Evolutionary conservation across 2,113 vertebrate genomes (phyloP), one percentile per base, ranked within the genome.

Genomic region (Pachyramphus minor): DNA sequence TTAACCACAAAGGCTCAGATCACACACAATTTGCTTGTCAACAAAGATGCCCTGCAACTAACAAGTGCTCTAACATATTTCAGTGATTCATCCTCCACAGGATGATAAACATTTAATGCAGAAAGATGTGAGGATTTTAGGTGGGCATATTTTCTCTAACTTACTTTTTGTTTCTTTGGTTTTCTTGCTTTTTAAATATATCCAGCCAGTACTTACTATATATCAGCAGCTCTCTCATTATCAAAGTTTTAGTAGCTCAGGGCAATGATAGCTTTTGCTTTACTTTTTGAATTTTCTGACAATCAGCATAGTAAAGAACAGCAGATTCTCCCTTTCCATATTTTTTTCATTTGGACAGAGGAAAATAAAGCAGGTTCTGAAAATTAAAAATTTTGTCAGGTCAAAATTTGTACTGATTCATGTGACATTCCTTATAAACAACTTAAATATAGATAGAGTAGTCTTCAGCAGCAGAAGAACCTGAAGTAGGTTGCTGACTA

Each of bases 21-120:
- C 60, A 30, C 33, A 76, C 5, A 11, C 63, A 96, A 60, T 90
- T 95, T 95, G 31, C 80, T 89, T 95, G 91, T 94, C 87, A 97
- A 56, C 59, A 91, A 90, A 53, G 31, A 84, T 67, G 60, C 53
- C 60, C 60, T 94, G 63, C 85, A 95, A 76, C 74, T 89, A 91
- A 72, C 62, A 91, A 87, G n/a, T 55, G 63, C n/a, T 92, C n/a
- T 55, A 74, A 63, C 53, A 60, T 93, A 84, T 93, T 94, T 95
- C 37, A 23, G 13, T 35, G 49, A 84, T 81, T 93, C 79, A 79
- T 88, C 33, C 30, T 16, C 89, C 42, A 76, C 31, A 67, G 62
- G 42, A 45, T 31, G 73, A 84, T 73, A 91, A 94, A 85, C 28
- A 58, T 91, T 69, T 72, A 69, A 80, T 79, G 52, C 18, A 91